Conservation (phyloP, 2,797 vertebrate genomes). For the Hephaestus fuliginosus region DNA sequence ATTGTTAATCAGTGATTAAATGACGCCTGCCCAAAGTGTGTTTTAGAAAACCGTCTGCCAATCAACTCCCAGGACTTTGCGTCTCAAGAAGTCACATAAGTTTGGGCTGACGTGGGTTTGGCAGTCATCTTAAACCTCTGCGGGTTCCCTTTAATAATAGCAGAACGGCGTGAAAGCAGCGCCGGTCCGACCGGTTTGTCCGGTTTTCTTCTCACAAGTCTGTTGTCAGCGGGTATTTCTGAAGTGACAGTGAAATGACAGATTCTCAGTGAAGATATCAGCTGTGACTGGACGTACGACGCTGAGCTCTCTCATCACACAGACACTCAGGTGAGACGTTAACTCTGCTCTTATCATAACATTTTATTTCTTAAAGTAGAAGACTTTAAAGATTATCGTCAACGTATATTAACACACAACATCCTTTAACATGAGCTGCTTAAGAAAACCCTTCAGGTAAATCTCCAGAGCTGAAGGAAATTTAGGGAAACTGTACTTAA, state of each 20-base stretch:
- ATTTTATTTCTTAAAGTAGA: no score
- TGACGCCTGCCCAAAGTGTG: no score
- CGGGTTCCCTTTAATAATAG: neutral
- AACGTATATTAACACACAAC: no score
- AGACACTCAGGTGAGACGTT: conserved; percentile 29
- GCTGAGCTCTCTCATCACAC: neutral
- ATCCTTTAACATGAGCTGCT: neutral
- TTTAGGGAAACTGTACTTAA: neutral
- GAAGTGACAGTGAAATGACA: neutral
- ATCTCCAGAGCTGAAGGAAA: neutral
- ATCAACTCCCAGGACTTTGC: neutral
- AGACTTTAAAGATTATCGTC: no score
- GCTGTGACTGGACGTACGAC: neutral
- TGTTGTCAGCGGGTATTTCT: conserved; percentile 10
- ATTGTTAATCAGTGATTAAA: neutral
- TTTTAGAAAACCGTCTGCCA: neutral
- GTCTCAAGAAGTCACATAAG: neutral
- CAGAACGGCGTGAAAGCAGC: neutral
- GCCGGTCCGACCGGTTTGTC: conserved; percentile 21
- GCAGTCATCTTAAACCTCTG: neutral
- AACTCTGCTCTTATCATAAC: neutral
- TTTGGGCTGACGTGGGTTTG: neutral
- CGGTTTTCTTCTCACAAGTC: neutral
- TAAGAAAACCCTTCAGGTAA: neutral
- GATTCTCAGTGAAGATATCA: neutral